These are phyloP conservation scores for Muschampia plurimacula DNA, from an alignment of 2,888 invertebrate species.

Conservation along the genomic window DNA sequence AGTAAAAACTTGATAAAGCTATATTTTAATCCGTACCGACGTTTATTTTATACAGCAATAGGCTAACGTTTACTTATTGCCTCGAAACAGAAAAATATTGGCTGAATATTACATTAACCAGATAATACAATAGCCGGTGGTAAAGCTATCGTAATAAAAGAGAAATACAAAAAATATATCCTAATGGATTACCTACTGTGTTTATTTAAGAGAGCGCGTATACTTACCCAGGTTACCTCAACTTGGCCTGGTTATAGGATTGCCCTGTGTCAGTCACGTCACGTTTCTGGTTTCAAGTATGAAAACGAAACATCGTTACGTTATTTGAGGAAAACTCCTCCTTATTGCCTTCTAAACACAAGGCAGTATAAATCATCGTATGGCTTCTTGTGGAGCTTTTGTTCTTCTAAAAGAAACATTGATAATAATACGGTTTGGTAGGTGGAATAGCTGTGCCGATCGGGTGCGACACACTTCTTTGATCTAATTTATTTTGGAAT, in stretches of 20 bases:
- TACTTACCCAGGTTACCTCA: not conserved
- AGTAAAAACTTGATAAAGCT: too few species aligned
- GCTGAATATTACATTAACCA: constrained; percentile 18
- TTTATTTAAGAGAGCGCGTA: constrained; percentile 21
- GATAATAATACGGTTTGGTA: too few species aligned
- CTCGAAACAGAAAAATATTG: constrained; percentile 12
- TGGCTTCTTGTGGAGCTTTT: not conserved
- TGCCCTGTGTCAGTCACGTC: constrained; percentile 7
- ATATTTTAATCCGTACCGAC: not conserved
- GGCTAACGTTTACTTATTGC: constrained; percentile 11
- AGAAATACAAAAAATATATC: constrained; percentile 17
- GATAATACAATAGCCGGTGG: constrained; percentile 15
- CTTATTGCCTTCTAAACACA: not conserved
- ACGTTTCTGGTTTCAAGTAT: not conserved
- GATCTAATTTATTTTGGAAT: too few species aligned
- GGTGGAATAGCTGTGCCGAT: too few species aligned
- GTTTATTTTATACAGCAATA: constrained; percentile 13
- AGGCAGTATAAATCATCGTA: not conserved
- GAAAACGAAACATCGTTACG: not conserved
- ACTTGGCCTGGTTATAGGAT: not conserved
- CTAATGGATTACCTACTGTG: constrained; percentile 26
- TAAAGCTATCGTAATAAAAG: constrained; percentile 14
- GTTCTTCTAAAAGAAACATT: not conserved
- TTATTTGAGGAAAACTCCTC: too few species aligned
- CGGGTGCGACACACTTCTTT: too few species aligned